phyloP scores from a whole-genome alignment of 2,113 vertebrate species.

The Pao palembangensis region DNA sequence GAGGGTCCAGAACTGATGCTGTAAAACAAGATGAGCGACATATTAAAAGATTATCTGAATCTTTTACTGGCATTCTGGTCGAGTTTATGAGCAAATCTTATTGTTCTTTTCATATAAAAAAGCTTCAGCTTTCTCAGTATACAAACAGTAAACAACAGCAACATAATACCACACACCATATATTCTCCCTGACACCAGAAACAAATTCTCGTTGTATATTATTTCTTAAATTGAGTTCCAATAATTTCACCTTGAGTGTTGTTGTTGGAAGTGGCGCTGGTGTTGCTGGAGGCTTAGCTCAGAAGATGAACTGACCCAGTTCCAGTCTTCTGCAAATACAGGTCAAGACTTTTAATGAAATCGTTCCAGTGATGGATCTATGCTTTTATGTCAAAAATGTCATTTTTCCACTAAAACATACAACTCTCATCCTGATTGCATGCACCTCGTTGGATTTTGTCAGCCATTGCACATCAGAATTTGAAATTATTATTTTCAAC shows the following conservation, averaged over 20 bases:
- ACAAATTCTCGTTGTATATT: too few relatives aligned
- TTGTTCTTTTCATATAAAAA: constrained; percentile 44
- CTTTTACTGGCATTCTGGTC: constrained; percentile 42
- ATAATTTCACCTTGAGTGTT: too few relatives aligned
- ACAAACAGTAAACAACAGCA: too few relatives aligned
- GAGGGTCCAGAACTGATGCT: too few relatives aligned
- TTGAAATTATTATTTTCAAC: constrained; percentile 52
- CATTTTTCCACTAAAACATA: constrained; percentile 56
- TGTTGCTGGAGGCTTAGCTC: constrained; percentile 54
- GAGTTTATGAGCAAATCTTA: constrained; percentile 47
- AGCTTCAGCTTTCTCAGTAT: too few relatives aligned
- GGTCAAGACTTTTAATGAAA: constrained; percentile 66
- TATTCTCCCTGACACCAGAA: too few relatives aligned
- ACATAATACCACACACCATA: too few relatives aligned
- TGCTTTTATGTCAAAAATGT: constrained; percentile 62
- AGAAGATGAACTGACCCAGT: constrained; percentile 64
- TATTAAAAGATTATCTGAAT: constrained; percentile 60
- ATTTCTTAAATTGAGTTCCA: too few relatives aligned
- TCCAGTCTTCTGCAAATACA: constrained; percentile 50
- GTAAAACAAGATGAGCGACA: constrained; percentile 40
- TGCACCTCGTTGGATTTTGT: constrained; percentile 24
- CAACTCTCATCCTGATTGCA: constrained; percentile 28
- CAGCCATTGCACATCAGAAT: constrained; percentile 17
- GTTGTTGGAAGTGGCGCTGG: too few relatives aligned
- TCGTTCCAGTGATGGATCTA: constrained; percentile 67